phyloP scores from a whole-genome alignment of 1,140 invertebrate species.

The Bombus polaris region DNA sequence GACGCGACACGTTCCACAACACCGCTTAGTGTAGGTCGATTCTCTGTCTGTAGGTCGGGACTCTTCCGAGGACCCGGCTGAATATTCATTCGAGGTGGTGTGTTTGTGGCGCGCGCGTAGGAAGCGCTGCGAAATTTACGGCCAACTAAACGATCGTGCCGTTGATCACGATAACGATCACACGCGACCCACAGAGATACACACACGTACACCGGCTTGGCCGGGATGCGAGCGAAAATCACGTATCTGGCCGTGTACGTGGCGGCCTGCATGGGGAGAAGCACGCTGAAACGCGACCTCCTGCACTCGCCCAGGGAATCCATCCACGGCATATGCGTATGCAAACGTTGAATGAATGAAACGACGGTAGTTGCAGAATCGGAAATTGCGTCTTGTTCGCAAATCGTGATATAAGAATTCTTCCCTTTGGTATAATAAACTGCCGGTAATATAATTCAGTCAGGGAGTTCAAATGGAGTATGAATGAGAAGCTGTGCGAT shows the following conservation, averaged over 20 bases:
- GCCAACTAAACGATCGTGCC: slow-evolving; percentile 48
- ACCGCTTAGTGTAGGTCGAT: slow-evolving; percentile 45
- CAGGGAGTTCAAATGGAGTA: background rate
- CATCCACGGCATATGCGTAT: background rate
- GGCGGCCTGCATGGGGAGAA: background rate
- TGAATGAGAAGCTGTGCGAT: background rate
- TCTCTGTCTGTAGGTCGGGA: slow-evolving; percentile 26
- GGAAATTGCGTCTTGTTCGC: background rate
- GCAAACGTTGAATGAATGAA: background rate
- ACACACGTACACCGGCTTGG: background rate
- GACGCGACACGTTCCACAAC: slow-evolving; percentile 33
- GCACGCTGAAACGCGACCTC: slow-evolving; percentile 10
- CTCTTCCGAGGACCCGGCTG: slow-evolving; percentile 5
- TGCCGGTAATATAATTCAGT: too few species aligned
- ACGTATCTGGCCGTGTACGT: background rate
- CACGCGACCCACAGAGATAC: background rate
- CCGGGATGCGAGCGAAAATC: slow-evolving; percentile 33
- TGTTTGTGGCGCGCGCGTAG: slow-evolving; percentile 31
- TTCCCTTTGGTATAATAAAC: background rate
- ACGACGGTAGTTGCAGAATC: background rate
- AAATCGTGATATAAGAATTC: background rate
- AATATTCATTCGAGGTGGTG: slow-evolving; percentile 46
- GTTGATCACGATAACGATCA: slow-evolving; percentile 48
- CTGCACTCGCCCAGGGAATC: background rate
- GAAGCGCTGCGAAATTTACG: slow-evolving; percentile 51